A percentile compares a stretch with the other conserved stretches of the same genome.
phyloP scores from a whole-genome alignment of 1,140 invertebrate genomes.

The Sminthurides bifidus region DNA sequence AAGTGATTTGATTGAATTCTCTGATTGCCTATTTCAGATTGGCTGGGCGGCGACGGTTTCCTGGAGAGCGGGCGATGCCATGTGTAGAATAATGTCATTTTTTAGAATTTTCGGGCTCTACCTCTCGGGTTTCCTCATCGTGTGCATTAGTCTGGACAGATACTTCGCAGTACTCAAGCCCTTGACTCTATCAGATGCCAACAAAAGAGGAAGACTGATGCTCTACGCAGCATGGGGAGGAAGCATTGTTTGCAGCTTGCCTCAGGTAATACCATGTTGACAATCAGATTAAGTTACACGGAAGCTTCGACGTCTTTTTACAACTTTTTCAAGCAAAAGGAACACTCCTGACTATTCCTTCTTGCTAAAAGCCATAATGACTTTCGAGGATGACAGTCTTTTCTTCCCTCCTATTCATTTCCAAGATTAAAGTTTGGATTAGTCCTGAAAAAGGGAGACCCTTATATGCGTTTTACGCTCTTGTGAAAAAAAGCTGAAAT shows the following conservation, averaged over 20 bases:
- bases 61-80: slow-evolving; percentile 34
- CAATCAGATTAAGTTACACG: background rate
- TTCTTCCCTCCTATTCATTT: background rate
- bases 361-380: background rate
- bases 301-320: background rate
- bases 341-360: background rate
- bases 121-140: slow-evolving; percentile 70
- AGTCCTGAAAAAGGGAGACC: background rate
- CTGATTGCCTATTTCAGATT: slow-evolving; percentile 35
- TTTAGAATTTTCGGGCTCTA: slow-evolving; percentile 72
- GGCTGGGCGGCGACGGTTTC: slow-evolving; percentile 35
- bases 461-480: too few species aligned
- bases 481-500: too few species aligned
- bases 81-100: slow-evolving; percentile 64
- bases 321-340: background rate
- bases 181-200: slow-evolving; percentile 52
- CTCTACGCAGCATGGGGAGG: slow-evolving; percentile 61
- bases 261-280: slow-evolving; percentile 50
- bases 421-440: background rate
- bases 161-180: slow-evolving; percentile 74
- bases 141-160: slow-evolving; percentile 73
- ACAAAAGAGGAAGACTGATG: slow-evolving; percentile 57
- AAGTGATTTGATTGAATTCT: background rate
- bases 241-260: slow-evolving; percentile 62
- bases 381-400: background rate